These are phyloP conservation scores for Borostomias antarcticus DNA, from an alignment of 2,797 vertebrate genomes.

Conservation along the genomic window DNA sequence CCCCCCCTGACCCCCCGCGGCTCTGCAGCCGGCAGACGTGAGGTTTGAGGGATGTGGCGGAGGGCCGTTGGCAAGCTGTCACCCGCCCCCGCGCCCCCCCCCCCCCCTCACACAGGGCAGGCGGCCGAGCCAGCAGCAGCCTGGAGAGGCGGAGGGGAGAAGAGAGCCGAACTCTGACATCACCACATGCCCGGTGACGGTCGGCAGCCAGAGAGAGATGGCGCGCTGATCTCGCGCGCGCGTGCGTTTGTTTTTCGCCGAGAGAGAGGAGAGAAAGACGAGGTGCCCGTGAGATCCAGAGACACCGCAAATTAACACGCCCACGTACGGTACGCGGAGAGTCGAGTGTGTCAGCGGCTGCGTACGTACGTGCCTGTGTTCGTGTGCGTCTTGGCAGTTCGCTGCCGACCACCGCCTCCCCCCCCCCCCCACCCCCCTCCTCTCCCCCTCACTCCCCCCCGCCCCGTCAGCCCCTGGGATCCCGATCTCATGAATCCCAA, in stretches of 20 bases:
- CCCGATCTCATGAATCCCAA: slow-evolving; percentile 59
- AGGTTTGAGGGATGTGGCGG: slow-evolving; percentile 17
- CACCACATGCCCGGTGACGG: too few relatives aligned
- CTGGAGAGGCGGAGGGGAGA: not conserved
- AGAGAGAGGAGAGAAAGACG: not conserved
- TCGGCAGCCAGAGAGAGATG: too few relatives aligned
- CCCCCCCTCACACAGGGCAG: not conserved
- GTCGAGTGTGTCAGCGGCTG: slow-evolving; percentile 7
- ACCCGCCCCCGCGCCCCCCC: too few relatives aligned
- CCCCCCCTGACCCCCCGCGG: not conserved
- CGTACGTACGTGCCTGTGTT: not conserved
- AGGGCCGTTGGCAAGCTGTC: slow-evolving; percentile 19
- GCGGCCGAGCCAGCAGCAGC: slow-evolving; percentile 14
- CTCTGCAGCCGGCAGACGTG: slow-evolving; percentile 12
- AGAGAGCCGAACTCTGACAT: not conserved
- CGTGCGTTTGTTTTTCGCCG: too few relatives aligned
- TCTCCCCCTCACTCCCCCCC: slow-evolving; percentile 37
- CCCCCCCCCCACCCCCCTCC: slow-evolving; percentile 24
- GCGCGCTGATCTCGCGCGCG: too few relatives aligned
- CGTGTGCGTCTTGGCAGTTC: not conserved
- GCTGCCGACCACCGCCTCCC: not conserved
- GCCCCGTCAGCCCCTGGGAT: slow-evolving; percentile 24
- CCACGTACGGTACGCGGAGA: slow-evolving; percentile 16
- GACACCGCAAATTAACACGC: slow-evolving; percentile 24
- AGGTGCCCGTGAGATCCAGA: slow-evolving; percentile 29